phyloP scores from a whole-genome alignment of 1,140 invertebrate genomes.

The Drosophila ambigua region DNA sequence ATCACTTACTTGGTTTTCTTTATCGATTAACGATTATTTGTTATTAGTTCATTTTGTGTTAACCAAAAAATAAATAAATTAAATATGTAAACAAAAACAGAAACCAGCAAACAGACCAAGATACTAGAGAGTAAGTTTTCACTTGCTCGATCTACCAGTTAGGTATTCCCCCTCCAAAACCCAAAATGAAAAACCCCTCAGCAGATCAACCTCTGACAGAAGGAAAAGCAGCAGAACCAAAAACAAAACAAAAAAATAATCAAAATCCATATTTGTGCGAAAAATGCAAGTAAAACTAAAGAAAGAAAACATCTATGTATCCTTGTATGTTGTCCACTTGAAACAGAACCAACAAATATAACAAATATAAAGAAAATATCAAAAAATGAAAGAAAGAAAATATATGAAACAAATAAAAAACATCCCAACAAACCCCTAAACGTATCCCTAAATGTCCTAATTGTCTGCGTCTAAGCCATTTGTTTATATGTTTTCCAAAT shows the following conservation, averaged over 20 bases:
- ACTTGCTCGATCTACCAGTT: slow-evolving; percentile 29
- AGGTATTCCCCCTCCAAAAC: slow-evolving; percentile 24
- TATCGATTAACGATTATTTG: slow-evolving; percentile 20
- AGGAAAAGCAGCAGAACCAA: slow-evolving; percentile 30
- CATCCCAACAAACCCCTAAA: slow-evolving; percentile 56
- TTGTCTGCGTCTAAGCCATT: slow-evolving; percentile 86
- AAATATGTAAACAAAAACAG: slow-evolving; percentile 12
- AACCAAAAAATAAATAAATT: slow-evolving; percentile 16
- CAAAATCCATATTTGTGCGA: slow-evolving; percentile 39
- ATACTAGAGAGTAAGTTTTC: slow-evolving; percentile 36
- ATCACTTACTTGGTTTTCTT: slow-evolving; percentile 41
- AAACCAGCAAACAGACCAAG: slow-evolving; percentile 33
- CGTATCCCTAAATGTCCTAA: slow-evolving; percentile 84
- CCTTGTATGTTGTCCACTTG: slow-evolving; percentile 73
- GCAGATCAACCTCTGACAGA: slow-evolving; percentile 25
- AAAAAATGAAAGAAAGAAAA: slow-evolving; percentile 3
- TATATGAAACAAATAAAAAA: slow-evolving; percentile 11
- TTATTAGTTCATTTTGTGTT: slow-evolving; percentile 37
- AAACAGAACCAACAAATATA: slow-evolving; percentile 45
- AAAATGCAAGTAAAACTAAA: slow-evolving; percentile 60
- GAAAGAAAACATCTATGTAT: slow-evolving; percentile 65
- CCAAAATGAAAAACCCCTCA: slow-evolving; percentile 18
- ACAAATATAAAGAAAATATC: background rate
- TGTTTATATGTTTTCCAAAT: slow-evolving; percentile 84
- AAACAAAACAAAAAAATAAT: slow-evolving; percentile 42